Evolutionary conservation across 1,140 invertebrate species (phyloP).

Genomic region (Oreohelix idahoensis): DNA sequence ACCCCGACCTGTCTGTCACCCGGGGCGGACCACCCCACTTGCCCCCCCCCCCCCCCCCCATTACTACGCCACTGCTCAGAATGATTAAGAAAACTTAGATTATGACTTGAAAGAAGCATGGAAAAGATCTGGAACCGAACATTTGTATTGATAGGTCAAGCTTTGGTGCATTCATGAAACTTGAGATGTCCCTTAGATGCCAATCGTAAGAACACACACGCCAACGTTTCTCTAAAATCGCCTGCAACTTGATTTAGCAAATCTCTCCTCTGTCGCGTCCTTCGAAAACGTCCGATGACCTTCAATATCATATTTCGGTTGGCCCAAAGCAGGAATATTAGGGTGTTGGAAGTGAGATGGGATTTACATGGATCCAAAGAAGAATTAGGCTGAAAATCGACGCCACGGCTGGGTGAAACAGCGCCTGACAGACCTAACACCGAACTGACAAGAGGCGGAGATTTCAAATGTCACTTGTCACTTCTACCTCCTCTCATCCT

Average conservation of each 20-base stretch:
- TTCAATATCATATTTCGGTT: not conserved
- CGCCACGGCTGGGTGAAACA: not conserved
- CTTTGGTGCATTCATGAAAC: not conserved
- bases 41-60: too few species aligned
- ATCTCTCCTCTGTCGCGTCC: not conserved
- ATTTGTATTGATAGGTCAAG: not conserved
- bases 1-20: too few species aligned
- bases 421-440: not conserved
- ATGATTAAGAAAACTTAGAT: too few species aligned
- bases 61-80: too few species aligned
- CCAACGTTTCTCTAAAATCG: not conserved
- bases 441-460: not conserved
- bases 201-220: not conserved
- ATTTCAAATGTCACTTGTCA: constrained; percentile 15
- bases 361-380: not conserved
- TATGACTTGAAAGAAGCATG: too few species aligned
- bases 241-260: not conserved
- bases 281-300: not conserved
- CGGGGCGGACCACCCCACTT: too few species aligned
- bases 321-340: not conserved
- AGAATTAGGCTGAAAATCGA: not conserved
- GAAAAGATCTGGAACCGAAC: not conserved
- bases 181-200: not conserved
- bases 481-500: not conserved
- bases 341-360: not conserved